These are phyloP conservation scores for Platichthys flesus DNA, from an alignment of 2,113 vertebrate genomes.

Conservation along the genomic window DNA sequence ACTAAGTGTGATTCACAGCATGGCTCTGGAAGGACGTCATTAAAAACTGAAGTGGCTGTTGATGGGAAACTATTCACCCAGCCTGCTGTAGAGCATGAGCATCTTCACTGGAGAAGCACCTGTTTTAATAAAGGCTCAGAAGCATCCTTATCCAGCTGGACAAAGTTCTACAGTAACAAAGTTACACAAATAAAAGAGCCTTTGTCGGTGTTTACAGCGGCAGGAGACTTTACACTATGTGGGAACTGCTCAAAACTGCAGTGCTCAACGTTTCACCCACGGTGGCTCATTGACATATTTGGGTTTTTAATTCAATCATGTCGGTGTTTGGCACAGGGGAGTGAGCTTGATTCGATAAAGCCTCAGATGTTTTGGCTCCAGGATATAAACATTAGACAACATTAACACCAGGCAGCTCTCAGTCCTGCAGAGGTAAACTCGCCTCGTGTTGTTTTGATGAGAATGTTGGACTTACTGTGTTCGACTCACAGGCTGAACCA, in stretches of 20 bases:
- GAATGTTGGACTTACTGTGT: neutral
- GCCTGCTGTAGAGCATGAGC: neutral
- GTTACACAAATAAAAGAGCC: neutral
- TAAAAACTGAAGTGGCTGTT: neutral
- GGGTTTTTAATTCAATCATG: neutral
- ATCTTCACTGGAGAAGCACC: neutral
- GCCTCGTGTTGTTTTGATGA: neutral
- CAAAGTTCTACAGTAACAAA: neutral
- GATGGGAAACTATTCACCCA: neutral
- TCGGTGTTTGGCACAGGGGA: neutral
- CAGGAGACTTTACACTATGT: neutral
- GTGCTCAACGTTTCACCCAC: neutral
- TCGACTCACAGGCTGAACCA: slow-evolving; percentile 7
- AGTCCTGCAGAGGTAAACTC: neutral
- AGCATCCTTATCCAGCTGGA: neutral
- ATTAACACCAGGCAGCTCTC: neutral
- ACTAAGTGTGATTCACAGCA: neutral
- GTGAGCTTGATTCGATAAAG: neutral
- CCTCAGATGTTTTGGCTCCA: neutral
- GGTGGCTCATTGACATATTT: neutral
- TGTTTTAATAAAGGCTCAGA: neutral
- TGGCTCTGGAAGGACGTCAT: neutral
- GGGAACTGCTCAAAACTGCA: neutral
- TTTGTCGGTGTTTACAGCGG: neutral
- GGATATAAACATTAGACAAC: neutral